Conservation (phyloP, 2,113 vertebrate species). For the Pelecanus crispus region DNA sequence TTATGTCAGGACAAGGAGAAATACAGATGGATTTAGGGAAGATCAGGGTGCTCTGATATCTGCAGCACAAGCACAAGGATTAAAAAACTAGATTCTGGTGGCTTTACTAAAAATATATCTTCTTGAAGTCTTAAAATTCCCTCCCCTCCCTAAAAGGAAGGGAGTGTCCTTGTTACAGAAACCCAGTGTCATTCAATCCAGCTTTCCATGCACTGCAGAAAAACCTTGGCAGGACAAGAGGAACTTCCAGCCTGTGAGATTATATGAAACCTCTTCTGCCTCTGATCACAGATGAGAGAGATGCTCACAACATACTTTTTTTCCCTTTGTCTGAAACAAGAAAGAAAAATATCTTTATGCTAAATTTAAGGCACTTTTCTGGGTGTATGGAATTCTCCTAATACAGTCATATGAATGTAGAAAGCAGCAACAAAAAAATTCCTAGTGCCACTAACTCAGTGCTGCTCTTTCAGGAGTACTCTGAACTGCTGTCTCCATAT, state of each 20-base stretch:
- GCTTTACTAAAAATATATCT: not conserved
- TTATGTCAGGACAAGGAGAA: not conserved
- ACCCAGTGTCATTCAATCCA: not conserved
- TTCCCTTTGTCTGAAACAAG: not conserved
- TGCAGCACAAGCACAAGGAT: not conserved
- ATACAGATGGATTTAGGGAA: not conserved
- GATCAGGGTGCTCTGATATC: not conserved
- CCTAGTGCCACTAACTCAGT: not conserved
- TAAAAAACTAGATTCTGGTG: not conserved
- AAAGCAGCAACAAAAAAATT: not conserved
- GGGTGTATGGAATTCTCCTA: not conserved
- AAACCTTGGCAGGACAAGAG: not conserved
- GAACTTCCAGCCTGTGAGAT: not conserved
- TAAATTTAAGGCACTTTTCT: not conserved
- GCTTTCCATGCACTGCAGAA: not conserved
- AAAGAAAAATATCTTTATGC: not conserved
- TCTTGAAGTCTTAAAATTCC: not conserved
- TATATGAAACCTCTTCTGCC: not conserved
- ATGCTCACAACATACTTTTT: not conserved
- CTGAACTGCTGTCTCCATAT: not conserved
- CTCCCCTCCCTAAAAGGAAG: not conserved
- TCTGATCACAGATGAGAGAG: not conserved
- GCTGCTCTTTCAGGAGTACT: not conserved
- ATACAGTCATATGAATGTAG: not conserved
- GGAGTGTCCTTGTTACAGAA: not conserved